Evolutionary conservation across 1,140 invertebrate genomes (phyloP).

Genomic region (Papilio machaon): DNA sequence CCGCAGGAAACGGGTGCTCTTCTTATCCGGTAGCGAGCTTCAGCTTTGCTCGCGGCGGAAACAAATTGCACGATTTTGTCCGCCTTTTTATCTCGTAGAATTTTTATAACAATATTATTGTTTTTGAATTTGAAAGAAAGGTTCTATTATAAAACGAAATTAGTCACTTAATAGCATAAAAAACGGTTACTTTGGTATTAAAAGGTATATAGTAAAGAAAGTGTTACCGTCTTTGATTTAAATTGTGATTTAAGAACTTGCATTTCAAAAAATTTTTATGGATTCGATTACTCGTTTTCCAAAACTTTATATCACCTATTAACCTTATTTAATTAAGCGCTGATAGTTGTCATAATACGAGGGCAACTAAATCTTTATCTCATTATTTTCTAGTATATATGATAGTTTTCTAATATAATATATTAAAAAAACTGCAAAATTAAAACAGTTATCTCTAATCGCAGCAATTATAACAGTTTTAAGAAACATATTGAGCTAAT

Average conservation of each 20-base stretch:
- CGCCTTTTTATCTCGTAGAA: neutral
- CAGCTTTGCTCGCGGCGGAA: slow-evolving; percentile 41
- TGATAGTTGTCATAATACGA: too few species aligned
- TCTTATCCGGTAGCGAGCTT: slow-evolving; percentile 50
- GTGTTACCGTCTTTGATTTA: too few species aligned
- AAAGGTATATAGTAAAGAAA: too few species aligned
- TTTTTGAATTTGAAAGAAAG: neutral
- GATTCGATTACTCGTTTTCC: too few species aligned
- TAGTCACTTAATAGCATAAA: too few species aligned
- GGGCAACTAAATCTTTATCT: neutral
- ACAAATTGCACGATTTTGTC: slow-evolving; percentile 18
- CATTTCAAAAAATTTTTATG: neutral
- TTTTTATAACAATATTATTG: neutral
- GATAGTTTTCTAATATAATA: neutral
- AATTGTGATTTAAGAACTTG: neutral
- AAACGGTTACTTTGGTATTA: too few species aligned
- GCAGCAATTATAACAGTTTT: slow-evolving; percentile 1
- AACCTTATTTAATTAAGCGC: too few species aligned
- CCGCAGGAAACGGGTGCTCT: slow-evolving; percentile 46
- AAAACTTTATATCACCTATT: too few species aligned
- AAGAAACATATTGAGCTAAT: slow-evolving; percentile 7
- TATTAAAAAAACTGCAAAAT: neutral
- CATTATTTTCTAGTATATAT: neutral
- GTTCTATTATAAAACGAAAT: too few species aligned
- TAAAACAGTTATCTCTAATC: slow-evolving; percentile 18